A percentile compares a stretch with the other conserved stretches of the same genome.
Evolutionary conservation across 2,113 vertebrate species (phyloP).

Genomic region (Ivindomyrus marchei): DNA sequence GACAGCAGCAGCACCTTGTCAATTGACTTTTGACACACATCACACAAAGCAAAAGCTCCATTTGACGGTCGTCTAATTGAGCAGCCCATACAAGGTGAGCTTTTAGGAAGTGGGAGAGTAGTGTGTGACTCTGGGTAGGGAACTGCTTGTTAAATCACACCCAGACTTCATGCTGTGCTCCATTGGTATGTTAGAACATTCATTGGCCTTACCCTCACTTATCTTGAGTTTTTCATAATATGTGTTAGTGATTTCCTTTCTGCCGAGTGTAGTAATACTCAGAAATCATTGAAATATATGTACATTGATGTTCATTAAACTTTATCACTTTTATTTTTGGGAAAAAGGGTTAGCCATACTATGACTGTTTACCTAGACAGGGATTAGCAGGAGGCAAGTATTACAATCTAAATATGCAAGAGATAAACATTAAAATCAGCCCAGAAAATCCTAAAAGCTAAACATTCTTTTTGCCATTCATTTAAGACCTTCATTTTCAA

Average conservation of each 20-base stretch:
- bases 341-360: neutral
- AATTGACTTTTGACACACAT: conserved; percentile 32
- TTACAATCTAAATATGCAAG: neutral
- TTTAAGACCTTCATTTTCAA: neutral
- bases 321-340: neutral
- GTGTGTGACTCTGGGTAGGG: conserved; percentile 28
- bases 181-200: neutral
- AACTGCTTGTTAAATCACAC: conserved; percentile 49
- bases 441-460: neutral
- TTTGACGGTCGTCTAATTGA: conserved; percentile 42
- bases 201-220: neutral
- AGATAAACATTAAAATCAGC: neutral
- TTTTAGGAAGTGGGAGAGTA: conserved; percentile 40
- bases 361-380: neutral
- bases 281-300: neutral
- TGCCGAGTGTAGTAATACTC: neutral
- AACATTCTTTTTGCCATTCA: neutral
- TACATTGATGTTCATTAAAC: neutral
- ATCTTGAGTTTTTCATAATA: neutral
- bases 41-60: conserved; percentile 25
- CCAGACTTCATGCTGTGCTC: neutral
- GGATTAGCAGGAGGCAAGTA: neutral
- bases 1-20: conserved; percentile 20
- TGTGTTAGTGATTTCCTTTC: neutral
- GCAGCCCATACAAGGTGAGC: conserved; percentile 48